Base-by-base conservation (phyloP, 2,797 vertebrate species). In the Pagetopsis macropterus region DNA sequence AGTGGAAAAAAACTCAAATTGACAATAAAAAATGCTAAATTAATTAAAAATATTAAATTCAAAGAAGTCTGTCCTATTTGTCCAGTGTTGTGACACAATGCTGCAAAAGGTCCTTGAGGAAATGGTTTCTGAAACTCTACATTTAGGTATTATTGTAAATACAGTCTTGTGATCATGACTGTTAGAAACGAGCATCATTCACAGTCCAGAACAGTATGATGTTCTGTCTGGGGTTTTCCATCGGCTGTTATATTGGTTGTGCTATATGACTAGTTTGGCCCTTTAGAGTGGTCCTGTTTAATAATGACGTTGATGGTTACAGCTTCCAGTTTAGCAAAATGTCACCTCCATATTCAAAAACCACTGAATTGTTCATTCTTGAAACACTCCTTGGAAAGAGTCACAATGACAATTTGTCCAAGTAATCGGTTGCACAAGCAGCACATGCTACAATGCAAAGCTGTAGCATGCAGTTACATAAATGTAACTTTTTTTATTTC, bases 301-400 rank as follows among this genome's bases (percentile, higher is more conserved):
- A 81, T 73, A 85, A 82, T 78, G 43, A 60, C 75, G 76, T 16
- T 69, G 31, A 58, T 66, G 82, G 71, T 76, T 76, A 45, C 70
- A 44, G 70, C 81, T 77, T 82, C 76, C 48, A 41, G 31, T 15
- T 61, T 11, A 37, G 52, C 49, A 19, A 61, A 23, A 21, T 49
- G 45, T 79, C 67, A 13, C 63, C 58, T 81, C 44, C 49, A 65
- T 56, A 66, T 74, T 86, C 68, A 44, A 75, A 37, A 37, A 37
- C 33, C 33, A 37, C 8, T 37, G 33, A 37, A 37, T 7, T 5
- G 27, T 6, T 37, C 33, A 37, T 9, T 37, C 27, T 37, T 7
- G 2, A 37, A 37, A 37, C 33, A 37, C 33, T 37, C 33, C 33
- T 37, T 37, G 33, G 33, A 37, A 37, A 37, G 33, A 37, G 33